Evolutionary conservation across 92 coral and sea anemone species (phyloP), one percentile per base, ranked within the genome.

Genomic region (Metridium senile): DNA sequence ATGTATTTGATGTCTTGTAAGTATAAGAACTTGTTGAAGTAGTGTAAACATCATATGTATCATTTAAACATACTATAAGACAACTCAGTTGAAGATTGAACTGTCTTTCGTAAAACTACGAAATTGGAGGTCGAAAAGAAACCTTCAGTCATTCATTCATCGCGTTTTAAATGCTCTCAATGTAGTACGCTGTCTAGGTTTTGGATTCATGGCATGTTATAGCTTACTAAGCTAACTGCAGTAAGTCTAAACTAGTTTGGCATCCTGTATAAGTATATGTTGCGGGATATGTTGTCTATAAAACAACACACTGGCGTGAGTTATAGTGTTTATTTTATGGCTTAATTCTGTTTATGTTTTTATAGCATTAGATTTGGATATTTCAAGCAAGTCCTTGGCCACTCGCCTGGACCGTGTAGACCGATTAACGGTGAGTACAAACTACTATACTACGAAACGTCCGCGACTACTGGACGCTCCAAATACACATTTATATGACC

Each of bases 341-440:
- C 53, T 53, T n/a, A 26, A 1, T n/a, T 28, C 58, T 73, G 78
- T 73, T 73, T 73, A 33, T 73, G 68, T 73, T 73, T 57, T 26
- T 62, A 18, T 74, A 90, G 96, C 32, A 66, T 90, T 27, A 47
- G 58, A 17, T 26, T 63, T 21, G 97, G 98, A 10, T 79, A 76
- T 61, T 89, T 89, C 71, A 82, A 72, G 32, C 84, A 85, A 34
- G 79, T 82, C 9, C 71, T 91, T 32, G 90, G 93, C 53, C 98
- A 91, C 61, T 75, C 93, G 26, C 98, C 98, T 1, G 98, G 98
- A 26, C 91, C 98, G 63, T 93, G 98, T 68, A 61, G 82, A 46
- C 75, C 90, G 10, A 85, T 93, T 46, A 76, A 91, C 58, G 98
- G 98, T 93, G 73, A 77, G 89, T 22, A 61, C 21, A 10, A 26